Evolutionary conservation across 2,797 vertebrate species (phyloP).

Genomic region (Cyclopterus lumpus): DNA sequence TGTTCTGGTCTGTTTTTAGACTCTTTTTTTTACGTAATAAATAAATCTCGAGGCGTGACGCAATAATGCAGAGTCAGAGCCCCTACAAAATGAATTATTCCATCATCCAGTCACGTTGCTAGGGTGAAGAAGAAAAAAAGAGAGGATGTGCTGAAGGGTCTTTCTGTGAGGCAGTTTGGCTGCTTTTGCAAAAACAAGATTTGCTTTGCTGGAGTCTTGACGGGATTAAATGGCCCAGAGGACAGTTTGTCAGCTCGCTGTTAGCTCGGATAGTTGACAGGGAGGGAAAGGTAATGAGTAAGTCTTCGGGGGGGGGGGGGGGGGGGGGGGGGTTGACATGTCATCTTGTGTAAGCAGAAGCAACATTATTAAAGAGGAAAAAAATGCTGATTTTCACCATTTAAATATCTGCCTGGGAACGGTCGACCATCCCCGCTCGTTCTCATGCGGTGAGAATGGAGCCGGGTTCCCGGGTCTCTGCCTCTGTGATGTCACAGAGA

Average conservation of each 20-base stretch:
- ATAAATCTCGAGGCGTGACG: slow-evolving; percentile 39
- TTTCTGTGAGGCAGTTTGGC: slow-evolving; percentile 23
- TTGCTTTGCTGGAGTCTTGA: slow-evolving; percentile 20
- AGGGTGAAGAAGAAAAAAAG: not conserved
- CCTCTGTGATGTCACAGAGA: slow-evolving; percentile 33
- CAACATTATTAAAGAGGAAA: slow-evolving; percentile 28
- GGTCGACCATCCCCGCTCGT: slow-evolving; percentile 18
- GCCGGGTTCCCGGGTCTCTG: slow-evolving; percentile 23
- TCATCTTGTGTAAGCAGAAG: slow-evolving; percentile 48
- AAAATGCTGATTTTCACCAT: slow-evolving; percentile 26
- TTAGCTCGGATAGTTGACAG: slow-evolving; percentile 27
- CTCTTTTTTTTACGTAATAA: slow-evolving; percentile 62
- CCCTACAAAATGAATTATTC: slow-evolving; percentile 29
- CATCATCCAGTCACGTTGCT: slow-evolving; percentile 26
- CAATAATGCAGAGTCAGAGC: slow-evolving; percentile 33
- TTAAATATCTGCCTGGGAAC: slow-evolving; percentile 32
- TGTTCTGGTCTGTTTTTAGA: slow-evolving; percentile 62
- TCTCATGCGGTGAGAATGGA: slow-evolving; percentile 1
- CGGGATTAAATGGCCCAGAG: slow-evolving; percentile 49
- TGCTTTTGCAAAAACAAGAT: slow-evolving; percentile 7
- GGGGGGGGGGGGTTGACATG: no score
- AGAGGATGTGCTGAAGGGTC: not conserved
- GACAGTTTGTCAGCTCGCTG: slow-evolving; percentile 50
- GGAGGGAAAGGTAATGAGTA: slow-evolving; percentile 54
- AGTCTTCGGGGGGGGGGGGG: slow-evolving; percentile 56